A percentile compares a stretch with the other conserved stretches of the same genome.
These are phyloP conservation scores for Leucophenga varia DNA, from an alignment of 1,140 invertebrate species.

Conservation along the genomic window DNA sequence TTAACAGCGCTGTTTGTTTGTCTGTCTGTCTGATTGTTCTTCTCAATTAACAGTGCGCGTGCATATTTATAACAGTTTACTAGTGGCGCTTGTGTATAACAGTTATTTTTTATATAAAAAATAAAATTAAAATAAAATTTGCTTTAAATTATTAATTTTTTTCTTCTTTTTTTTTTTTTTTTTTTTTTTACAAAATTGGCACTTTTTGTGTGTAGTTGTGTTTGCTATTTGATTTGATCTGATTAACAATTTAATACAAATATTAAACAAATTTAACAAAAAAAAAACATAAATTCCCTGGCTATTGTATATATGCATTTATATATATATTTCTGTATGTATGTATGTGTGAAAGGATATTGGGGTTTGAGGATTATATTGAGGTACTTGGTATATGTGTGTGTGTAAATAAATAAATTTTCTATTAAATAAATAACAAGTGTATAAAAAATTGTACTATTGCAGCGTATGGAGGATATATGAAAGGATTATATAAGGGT, in stretches of 20 bases:
- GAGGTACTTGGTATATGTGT: constrained; percentile 39
- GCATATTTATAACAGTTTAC: too few species aligned
- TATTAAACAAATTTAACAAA: constrained; percentile 53
- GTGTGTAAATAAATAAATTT: constrained; percentile 47
- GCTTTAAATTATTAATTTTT: too few species aligned
- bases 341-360: constrained; percentile 23
- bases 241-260: constrained; percentile 26
- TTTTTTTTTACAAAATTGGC: background rate
- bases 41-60: too few species aligned
- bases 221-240: constrained; percentile 18
- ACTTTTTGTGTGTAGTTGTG: background rate
- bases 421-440: constrained; percentile 37
- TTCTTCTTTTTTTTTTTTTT: background rate
- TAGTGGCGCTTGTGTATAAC: too few species aligned
- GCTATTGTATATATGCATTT: constrained; percentile 41
- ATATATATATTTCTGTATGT: background rate
- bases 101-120: too few species aligned
- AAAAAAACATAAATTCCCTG: too few species aligned
- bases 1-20: constrained; percentile 37
- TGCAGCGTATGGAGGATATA: constrained; percentile 56
- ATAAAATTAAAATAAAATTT: too few species aligned
- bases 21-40: too few species aligned
- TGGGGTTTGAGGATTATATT: constrained; percentile 31
- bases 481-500: constrained; percentile 16
- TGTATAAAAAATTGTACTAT: constrained; percentile 56